Evolutionary conservation across 2,113 vertebrate species (phyloP), one percentile per base, ranked within the genome.

Genomic region (Glaucomys volans): DNA sequence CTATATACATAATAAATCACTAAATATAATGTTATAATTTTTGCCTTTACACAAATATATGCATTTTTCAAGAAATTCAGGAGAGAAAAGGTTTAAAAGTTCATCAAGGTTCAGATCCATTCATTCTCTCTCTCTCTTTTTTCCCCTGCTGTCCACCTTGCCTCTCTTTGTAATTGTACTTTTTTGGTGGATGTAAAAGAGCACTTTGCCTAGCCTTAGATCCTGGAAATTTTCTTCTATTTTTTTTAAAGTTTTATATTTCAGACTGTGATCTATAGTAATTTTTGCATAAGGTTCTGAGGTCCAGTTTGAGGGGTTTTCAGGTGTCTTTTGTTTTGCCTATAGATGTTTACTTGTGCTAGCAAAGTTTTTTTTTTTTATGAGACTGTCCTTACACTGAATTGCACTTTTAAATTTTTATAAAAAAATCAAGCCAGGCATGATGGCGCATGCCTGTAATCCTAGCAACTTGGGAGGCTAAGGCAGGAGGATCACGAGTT

Each of bases 301-400:
- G 42, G 28, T 85, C 57, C 40, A 79, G 50, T 50, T 32, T 82
- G n/a, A 54, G 9, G 11, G 37, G n/a, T 75, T 80, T 89, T 86
- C 16, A 30, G 54, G 64, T 64, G 26, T 5, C 4, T 62, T 54
- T 52, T 44, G 37, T 57, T 22, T 57, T 57, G 12, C 64, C 50
- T 79, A 2, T 85, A 69, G 20, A 26, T 64, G 17, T 72, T 50
- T 11, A 71, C 1, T 91, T 91, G 26, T 22, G 62, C 20, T 91
- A 64, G 20, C 40, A 24, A 37, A 52, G 30, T 95, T 89, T 82
- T 35, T 75, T 95, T 89, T 82, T 35, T 75, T 72, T n/a, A 80
- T 50, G 71, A 87, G 17, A 59, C 32, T 94, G 8, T 37, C 47
- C 18, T 82, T 74, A 30, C 40, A 37, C 28, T 91, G 35, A 86